Evolutionary conservation across 2,113 vertebrate genomes (phyloP).

Genomic region (Pimephales promelas): DNA sequence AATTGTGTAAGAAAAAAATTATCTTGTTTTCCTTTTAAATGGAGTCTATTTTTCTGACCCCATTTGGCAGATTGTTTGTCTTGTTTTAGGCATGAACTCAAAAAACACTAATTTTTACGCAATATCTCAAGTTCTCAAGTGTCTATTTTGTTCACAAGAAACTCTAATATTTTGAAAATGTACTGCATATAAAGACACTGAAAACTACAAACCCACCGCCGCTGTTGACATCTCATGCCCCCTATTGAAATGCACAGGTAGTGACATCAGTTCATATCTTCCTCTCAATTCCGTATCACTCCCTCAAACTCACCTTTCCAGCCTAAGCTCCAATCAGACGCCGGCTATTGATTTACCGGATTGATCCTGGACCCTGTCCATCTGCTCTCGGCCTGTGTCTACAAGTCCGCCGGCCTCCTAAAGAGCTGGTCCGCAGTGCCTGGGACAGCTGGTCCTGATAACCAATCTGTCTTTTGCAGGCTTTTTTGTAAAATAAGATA

Average conservation of each 20-base stretch:
- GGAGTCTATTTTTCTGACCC: not conserved
- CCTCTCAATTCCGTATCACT: constrained; percentile 16
- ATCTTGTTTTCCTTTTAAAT: not conserved
- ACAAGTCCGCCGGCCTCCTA: constrained; percentile 22
- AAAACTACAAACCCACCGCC: constrained; percentile 5
- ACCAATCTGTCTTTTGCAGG: constrained; percentile 70
- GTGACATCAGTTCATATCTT: constrained; percentile 12
- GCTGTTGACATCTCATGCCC: constrained; percentile 41
- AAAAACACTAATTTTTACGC: not conserved
- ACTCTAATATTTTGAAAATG: not conserved
- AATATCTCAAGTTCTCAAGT: not conserved
- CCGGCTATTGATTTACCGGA: constrained; percentile 70
- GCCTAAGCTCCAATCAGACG: constrained; percentile 60
- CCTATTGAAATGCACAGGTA: constrained; percentile 37
- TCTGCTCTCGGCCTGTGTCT: constrained; percentile 69
- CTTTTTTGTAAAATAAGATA: constrained; percentile 74
- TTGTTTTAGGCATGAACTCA: not conserved
- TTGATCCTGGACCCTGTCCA: constrained; percentile 72
- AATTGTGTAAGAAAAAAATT: not conserved
- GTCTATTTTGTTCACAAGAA: not conserved
- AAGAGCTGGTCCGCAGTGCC: constrained; percentile 54
- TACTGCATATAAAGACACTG: not conserved
- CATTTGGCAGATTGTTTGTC: not conserved
- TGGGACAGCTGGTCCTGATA: constrained; percentile 76
- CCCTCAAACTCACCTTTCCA: not conserved